Evolutionary conservation across 2,888 invertebrate genomes (phyloP), one percentile per base, ranked within the genome.

Genomic region (Xestia xanthographa): DNA sequence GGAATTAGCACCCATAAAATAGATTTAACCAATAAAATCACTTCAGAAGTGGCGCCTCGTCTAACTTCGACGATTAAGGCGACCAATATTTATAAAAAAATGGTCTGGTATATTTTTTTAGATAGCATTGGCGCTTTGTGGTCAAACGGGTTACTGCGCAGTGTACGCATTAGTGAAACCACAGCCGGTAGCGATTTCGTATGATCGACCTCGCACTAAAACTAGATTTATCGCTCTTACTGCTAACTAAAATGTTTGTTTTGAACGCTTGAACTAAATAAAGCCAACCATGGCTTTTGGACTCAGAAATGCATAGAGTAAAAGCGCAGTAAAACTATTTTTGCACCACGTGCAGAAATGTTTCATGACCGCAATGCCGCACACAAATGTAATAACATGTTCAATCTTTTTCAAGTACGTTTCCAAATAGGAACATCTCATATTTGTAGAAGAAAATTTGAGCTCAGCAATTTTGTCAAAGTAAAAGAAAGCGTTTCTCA

Each of bases 181-280:
- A 84, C 86, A 87, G 88, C 89, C 92, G 92, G 92, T 92, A 92
- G 93, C 92, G 89, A 89, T 91, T 88, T 87, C 86, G 88, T 87
- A 91, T 89, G 91, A 93, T 92, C 92, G 93, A 91, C 92, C 92
- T 94, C 92, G 93, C 90, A 90, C 93, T 92, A 90, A 92, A 94
- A 93, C 93, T 90, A 94, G 93, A 95, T 94, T 94, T 94, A 95
- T 93, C 72, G 91, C 90, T 90, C 86, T 92, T 92, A 91, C 89
- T 85, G 84, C 82, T 88, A 89, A 89, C 91, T 91, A 89, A 91
- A 92, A 88, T 87, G 87, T 89, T 85, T 88, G 89, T 87, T 89
- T 86, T 88, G 86, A 90, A 86, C 87, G 87, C 83, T 82, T 82
- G 75, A 86, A 82, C 85, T 83, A 82, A 88, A 87, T 91, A 91